These are phyloP conservation scores for Nudaria mundana DNA, from an alignment of 2,888 invertebrate genomes.

Conservation along the genomic window DNA sequence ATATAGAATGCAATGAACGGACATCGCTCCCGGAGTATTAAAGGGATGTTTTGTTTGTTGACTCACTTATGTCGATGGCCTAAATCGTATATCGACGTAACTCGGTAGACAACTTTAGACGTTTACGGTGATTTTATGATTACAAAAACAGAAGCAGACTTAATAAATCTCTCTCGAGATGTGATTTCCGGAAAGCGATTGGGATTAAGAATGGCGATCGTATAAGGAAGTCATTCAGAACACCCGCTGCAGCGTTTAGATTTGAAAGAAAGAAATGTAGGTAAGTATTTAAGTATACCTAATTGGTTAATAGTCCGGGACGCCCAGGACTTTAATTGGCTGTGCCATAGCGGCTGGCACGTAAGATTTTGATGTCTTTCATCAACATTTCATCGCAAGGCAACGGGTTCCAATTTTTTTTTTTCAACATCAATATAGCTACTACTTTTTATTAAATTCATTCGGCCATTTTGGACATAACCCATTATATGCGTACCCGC, in stretches of 20 bases:
- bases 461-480: too few relatives aligned
- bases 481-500: too few relatives aligned
- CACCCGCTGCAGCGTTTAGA: conserved; percentile 52
- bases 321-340: too few relatives aligned
- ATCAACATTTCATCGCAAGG: too few relatives aligned
- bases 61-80: conserved; percentile 59
- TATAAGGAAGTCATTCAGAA: conserved; percentile 56
- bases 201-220: conserved; percentile 52
- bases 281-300: too few relatives aligned
- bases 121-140: conserved; percentile 60
- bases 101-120: conserved; percentile 50
- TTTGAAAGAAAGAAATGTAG: too few relatives aligned
- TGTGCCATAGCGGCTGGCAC: too few relatives aligned
- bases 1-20: conserved; percentile 41
- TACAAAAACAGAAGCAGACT: conserved; percentile 59
- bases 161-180: conserved; percentile 54
- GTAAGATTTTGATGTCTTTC: too few relatives aligned
- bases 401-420: too few relatives aligned
- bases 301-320: too few relatives aligned
- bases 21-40: conserved; percentile 47
- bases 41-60: conserved; percentile 68
- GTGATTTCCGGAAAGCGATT: conserved; percentile 61
- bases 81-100: conserved; percentile 58
- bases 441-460: too few relatives aligned
- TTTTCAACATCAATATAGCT: too few relatives aligned